A percentile compares a stretch with the other conserved stretches of the same genome.
phyloP scores from a whole-genome alignment of 2,888 invertebrate species.

The Trilocha varians region DNA sequence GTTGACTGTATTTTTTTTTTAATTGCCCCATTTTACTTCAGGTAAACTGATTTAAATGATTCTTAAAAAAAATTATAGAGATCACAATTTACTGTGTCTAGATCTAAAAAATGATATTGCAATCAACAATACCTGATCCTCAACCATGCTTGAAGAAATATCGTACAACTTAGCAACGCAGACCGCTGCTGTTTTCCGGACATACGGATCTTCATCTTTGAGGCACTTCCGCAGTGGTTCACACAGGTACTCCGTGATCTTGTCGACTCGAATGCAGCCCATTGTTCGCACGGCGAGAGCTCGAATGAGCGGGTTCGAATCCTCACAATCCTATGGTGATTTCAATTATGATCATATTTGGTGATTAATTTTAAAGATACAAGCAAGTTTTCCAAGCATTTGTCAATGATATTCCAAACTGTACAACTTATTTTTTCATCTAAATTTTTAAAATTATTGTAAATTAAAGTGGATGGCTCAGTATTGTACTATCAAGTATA shows the following conservation, averaged over 20 bases:
- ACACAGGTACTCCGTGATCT: constrained; percentile 99
- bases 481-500: too few species aligned
- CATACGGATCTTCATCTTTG: constrained; percentile 97
- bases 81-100: too few species aligned
- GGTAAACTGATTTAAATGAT: too few species aligned
- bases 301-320: constrained; percentile 98
- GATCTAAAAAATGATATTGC: too few species aligned
- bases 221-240: constrained; percentile 96
- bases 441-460: too few species aligned
- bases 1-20: constrained; percentile 2
- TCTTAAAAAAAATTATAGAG: too few species aligned
- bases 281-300: constrained; percentile 98
- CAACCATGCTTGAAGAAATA: constrained; percentile 85
- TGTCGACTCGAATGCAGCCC: constrained; percentile 99
- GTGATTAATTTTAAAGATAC: too few species aligned
- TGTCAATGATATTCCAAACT: too few species aligned
- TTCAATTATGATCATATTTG: constrained; percentile 25
- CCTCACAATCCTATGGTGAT: constrained; percentile 94
- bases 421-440: too few species aligned
- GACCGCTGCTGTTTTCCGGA: constrained; percentile 98
- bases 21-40: too few species aligned
- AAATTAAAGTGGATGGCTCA: too few species aligned
- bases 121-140: constrained; percentile 73
- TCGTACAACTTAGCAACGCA: constrained; percentile 99
- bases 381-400: constrained; percentile 4